These are phyloP conservation scores for Menura novaehollandiae DNA, from an alignment of 2,113 vertebrate genomes.

Conservation along the genomic window DNA sequence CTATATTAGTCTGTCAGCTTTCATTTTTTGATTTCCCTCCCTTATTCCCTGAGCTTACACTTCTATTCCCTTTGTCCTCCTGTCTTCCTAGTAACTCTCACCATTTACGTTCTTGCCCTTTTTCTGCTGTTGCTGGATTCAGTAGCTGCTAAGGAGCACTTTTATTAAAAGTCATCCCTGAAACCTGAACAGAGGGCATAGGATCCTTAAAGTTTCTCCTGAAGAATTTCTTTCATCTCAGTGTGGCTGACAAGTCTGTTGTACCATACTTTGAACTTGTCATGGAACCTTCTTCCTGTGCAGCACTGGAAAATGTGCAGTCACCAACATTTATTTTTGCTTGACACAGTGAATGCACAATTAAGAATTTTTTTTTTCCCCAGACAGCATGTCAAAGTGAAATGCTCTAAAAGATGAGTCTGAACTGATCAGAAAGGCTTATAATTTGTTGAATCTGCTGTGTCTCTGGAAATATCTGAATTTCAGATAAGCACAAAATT, in stretches of 20 bases:
- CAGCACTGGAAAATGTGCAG: not conserved
- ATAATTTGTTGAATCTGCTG: not conserved
- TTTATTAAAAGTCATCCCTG: not conserved
- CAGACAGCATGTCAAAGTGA: not conserved
- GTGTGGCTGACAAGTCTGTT: not conserved
- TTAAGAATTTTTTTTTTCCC: not conserved
- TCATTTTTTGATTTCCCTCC: constrained; percentile 27
- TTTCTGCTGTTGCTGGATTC: not conserved
- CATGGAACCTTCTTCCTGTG: not conserved
- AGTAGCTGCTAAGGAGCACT: not conserved
- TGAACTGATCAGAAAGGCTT: not conserved
- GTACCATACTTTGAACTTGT: not conserved
- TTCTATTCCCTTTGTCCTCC: not conserved
- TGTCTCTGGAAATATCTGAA: not conserved
- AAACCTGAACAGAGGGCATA: not conserved
- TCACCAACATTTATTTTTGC: not conserved
- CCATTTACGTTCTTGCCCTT: not conserved
- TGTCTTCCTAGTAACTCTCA: not conserved
- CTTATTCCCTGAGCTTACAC: not conserved
- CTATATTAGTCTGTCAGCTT: constrained; percentile 12
- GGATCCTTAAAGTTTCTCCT: not conserved
- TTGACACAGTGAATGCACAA: not conserved
- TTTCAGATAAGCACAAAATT: not conserved
- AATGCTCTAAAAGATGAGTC: not conserved
- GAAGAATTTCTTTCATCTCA: not conserved